Conservation (phyloP, 1,140 invertebrate genomes). For the Pteromalus puparum region DNA sequence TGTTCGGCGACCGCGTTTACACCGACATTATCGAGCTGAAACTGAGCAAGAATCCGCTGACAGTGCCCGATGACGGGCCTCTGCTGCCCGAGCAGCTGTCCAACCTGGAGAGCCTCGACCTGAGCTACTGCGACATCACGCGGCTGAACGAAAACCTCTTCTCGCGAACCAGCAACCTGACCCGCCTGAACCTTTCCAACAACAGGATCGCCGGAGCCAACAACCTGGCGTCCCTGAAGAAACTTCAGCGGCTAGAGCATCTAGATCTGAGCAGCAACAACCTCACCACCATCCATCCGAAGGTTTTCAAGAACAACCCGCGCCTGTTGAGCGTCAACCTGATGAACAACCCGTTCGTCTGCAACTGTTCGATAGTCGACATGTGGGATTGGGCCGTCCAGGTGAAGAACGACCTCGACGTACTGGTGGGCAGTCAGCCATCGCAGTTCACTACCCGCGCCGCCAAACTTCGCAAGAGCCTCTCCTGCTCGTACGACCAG, state of each 20-base stretch:
- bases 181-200: constrained; percentile 78
- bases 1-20: constrained; percentile 81
- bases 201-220: constrained; percentile 77
- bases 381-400: constrained; percentile 84
- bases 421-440: constrained; percentile 79
- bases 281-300: constrained; percentile 77
- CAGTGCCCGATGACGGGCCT: constrained; percentile 76
- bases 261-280: constrained; percentile 82
- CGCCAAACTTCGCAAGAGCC: constrained; percentile 79
- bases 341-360: constrained; percentile 82
- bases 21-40: constrained; percentile 82
- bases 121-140: constrained; percentile 81
- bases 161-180: constrained; percentile 79
- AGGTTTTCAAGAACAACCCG: constrained; percentile 76
- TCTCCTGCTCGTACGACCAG: constrained; percentile 81
- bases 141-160: constrained; percentile 80
- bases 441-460: constrained; percentile 74
- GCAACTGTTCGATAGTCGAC: constrained; percentile 82
- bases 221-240: constrained; percentile 77
- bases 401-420: constrained; percentile 79
- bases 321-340: constrained; percentile 79
- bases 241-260: constrained; percentile 78
- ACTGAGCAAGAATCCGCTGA: constrained; percentile 81
- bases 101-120: constrained; percentile 79
- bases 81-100: constrained; percentile 81